These are phyloP conservation scores for Papilio polytes DNA, from an alignment of 1,140 invertebrate genomes.

Conservation along the genomic window DNA sequence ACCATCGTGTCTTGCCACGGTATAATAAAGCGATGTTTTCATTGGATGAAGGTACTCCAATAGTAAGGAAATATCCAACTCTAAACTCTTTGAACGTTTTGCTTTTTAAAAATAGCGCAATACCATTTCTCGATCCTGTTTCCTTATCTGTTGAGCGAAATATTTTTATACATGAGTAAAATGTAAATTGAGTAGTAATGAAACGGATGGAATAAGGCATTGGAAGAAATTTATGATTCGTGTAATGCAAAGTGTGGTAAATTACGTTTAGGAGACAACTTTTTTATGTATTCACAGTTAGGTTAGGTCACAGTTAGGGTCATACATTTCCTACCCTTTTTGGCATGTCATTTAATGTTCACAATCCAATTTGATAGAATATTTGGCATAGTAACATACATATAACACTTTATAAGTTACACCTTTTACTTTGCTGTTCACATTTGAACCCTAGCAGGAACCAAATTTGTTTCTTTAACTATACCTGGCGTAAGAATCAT, in stretches of 20 bases:
- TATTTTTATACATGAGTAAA: neutral
- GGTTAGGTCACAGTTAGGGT: no score
- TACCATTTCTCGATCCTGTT: conserved; percentile 15
- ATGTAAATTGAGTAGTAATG: neutral
- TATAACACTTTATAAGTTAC: neutral
- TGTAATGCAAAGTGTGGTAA: no score
- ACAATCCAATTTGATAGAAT: neutral
- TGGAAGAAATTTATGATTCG: neutral
- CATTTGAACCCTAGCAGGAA: neutral
- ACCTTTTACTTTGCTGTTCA: neutral
- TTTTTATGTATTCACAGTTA: neutral
- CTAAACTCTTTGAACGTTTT: conserved; percentile 1
- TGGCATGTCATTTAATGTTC: no score
- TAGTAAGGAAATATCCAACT: neutral
- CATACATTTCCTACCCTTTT: neutral
- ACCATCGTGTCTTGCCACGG: conserved; percentile 13
- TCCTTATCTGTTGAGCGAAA: neutral
- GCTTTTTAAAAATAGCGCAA: conserved; percentile 1
- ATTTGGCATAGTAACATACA: neutral
- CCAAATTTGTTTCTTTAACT: neutral
- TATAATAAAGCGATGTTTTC: conserved; percentile 1
- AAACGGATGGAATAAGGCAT: no score
- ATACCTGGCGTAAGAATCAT: conserved; percentile 92
- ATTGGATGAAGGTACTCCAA: conserved; percentile 1
- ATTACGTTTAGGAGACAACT: neutral